Base-by-base conservation (phyloP, 2,888 invertebrate species). In the Drosophila dives region DNA sequence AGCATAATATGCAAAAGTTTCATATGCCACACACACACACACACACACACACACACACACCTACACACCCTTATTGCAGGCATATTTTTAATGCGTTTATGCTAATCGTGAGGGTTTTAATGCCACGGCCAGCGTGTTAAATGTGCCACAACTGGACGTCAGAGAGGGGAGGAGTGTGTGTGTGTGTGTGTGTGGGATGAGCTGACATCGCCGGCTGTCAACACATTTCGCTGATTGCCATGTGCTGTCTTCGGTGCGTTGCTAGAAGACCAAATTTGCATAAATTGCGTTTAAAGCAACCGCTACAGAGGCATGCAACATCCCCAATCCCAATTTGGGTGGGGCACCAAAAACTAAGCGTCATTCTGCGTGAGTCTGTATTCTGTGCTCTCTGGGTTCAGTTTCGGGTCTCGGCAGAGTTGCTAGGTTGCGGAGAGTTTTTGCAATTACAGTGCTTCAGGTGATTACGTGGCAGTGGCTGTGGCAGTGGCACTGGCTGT, bases 71-170 rank as follows among this genome's bases (percentile, higher is more conserved):
- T 51, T 49, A 70, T 62, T 62, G 78, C 78, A 87, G 89, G 85
- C 89, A 88, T 86, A 86, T 86, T 92, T 86, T 91, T 91, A 91
- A 91, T 91, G 91, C 91, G 89, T 91, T 91, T 92, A 91, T 92
- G 92, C 86, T 92, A 91, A 91, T 91, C 90, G 75, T 73, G 78
- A 71, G 88, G 90, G 80, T 83, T 80, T 87, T 83, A 85, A 90
- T 89, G 80, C 23, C 7, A 45, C 83, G 89, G 82, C 84, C 80
- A 75, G 80, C 84, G 86, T 89, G 82, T 86, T 82, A 89, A 85
- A 84, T 86, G 63, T 81, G 87, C 72, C 85, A 70, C 53, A 55
- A 80, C 86, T 80, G 83, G 80, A 74, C 80, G 64, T 7, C 53
- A 40, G n/a, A 17, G 2, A 45, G 29, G 8, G 36, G 45, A n/a